Base-by-base conservation (phyloP, 2,113 vertebrate genomes). In the Formicarius rufipectus region DNA sequence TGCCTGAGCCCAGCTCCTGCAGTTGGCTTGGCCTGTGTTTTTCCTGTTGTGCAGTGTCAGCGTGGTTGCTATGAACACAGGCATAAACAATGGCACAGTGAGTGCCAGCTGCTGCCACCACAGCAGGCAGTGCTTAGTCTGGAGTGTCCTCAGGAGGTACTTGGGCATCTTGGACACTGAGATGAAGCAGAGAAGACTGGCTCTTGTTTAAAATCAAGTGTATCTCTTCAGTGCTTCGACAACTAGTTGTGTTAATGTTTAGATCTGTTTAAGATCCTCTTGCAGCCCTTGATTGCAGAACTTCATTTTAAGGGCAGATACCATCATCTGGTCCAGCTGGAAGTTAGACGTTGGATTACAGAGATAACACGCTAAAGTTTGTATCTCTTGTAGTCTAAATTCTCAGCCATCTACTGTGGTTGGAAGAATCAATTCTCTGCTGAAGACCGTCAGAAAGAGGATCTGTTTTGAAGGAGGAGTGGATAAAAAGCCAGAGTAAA, bases 31-130 rank as follows among this genome's bases (percentile, higher is more conserved):
- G 77, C 58, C 25, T 37, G 14, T 75, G 79, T 85, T 93, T 95
- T 68, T 22, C 19, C 74, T 68, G 62, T 84, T 91, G 23, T 71
- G 74, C 52, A 84, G 58, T 90, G 87, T 96, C 81, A 90, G 84
- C 50, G 59, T 2, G 27, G 90, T 94, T 95, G 59, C 73, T 62
- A 79, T 69, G 93, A 89, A 73, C 85, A 74, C 45, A 35, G 40
- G 78, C 33, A 89, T 63, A 28, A 95, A 89, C 84, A 76, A 35
- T 45, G 56, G 93, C 87, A 14, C n/a, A 22, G 37, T 2, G 42
- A 62, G 35, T 90, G 83, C 87, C 94, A 94, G 94, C 92, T 92
- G 88, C 90, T 84, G 92, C 83, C 55, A 67, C 83, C 30, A 12
- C 10, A 5, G 59, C 7, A 1, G 64, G 47, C 76, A 21, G 9